Base-by-base conservation (phyloP, 2,113 vertebrate species). In the Apteryx owenii region DNA sequence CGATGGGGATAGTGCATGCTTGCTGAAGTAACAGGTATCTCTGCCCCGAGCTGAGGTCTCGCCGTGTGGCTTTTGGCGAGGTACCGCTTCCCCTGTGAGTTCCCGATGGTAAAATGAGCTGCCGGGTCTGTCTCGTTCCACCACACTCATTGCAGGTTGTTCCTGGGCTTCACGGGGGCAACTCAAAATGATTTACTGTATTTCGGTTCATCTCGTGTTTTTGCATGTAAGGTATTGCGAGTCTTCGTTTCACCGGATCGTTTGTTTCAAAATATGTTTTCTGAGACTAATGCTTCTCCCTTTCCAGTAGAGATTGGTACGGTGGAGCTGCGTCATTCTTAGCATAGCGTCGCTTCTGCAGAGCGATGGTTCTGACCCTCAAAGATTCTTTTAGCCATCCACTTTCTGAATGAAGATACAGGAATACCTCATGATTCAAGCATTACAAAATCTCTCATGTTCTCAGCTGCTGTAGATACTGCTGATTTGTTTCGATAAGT, bases 401-500 rank as follows among this genome's bases (percentile, higher is more conserved):
- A 22, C 1, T 7, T 90, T 94, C 68, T 85, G 68, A 88, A 75
- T 60, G 60, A 90, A 88, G 64, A 51, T 50, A 73, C 36, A 33
- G 53, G 44, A 82, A 42, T 60, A 46, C 65, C 71, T 89, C 70
- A 38, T 89, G 94, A 90, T 83, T 91, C 71, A 85, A 48, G 10
- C 78, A 1, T 42, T 54, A 71, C 7, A 40, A 91, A 91, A 15
- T 69, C 23, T 71, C 56, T 88, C 28, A 9, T 81, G 31, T 83
- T 85, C 85, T 76, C 85, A 85, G 81, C 76, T 85, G 62, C 64
- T 77, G 1, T 9, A 19, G 60, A 81, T 60, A 23, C 44, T 71
- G n/a, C 70, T 80, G 70, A 69, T 88, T 89, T 85, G 28, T 85
- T 96, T 85, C 70, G 25, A 60, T 88, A 38, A 80, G 86, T 44